Evolutionary conservation across 2,888 invertebrate species (phyloP).

Genomic region (Himalopsyche japonica): DNA sequence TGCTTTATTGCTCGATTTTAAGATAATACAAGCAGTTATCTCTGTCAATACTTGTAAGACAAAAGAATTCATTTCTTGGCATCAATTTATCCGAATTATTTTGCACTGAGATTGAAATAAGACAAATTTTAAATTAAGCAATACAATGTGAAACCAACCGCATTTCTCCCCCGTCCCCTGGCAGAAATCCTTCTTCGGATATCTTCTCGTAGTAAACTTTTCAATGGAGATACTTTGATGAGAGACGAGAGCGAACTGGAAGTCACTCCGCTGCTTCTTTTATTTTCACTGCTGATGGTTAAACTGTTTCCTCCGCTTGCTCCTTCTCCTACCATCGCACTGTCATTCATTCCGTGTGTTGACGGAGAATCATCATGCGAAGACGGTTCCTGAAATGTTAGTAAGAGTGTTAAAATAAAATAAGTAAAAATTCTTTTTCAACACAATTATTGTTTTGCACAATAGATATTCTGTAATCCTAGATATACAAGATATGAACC

Average conservation of each 20-base stretch:
- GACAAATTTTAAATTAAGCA: not conserved
- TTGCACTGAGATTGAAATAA: not conserved
- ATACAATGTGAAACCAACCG: slow-evolving; percentile 35
- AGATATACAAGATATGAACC: no score
- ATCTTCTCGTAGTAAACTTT: slow-evolving; percentile 82
- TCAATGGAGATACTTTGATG: slow-evolving; percentile 83
- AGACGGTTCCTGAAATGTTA: slow-evolving; percentile 42
- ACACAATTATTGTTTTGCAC: no score
- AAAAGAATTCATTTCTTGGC: no score
- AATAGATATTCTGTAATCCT: no score
- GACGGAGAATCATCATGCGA: slow-evolving; percentile 42
- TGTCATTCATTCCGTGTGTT: slow-evolving; percentile 46
- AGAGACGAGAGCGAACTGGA: slow-evolving; percentile 75
- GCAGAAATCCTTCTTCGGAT: slow-evolving; percentile 79
- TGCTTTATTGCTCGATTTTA: no score
- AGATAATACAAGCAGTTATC: no score
- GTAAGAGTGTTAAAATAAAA: no score
- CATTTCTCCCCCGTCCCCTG: slow-evolving; percentile 63
- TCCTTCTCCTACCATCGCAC: slow-evolving; percentile 42
- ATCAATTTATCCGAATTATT: no score
- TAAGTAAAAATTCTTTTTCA: no score
- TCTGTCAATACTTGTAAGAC: no score
- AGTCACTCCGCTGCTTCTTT: slow-evolving; percentile 58
- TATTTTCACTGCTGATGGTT: slow-evolving; percentile 48
- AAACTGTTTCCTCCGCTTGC: slow-evolving; percentile 45